phyloP scores from a whole-genome alignment of 2,888 invertebrate genomes.

The Papilio gigon region DNA sequence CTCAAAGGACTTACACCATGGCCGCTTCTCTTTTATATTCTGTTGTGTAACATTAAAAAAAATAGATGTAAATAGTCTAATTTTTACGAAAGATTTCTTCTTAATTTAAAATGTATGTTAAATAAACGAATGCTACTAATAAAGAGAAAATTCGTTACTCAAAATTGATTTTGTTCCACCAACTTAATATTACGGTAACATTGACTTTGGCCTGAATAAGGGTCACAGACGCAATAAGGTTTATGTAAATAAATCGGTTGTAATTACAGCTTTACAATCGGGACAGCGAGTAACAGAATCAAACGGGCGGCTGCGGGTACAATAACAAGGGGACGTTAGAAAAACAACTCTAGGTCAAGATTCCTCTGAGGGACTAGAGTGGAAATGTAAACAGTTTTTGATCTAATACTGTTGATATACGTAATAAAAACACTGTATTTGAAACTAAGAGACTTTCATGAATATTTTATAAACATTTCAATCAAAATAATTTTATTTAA shows the following conservation, averaged over 20 bases:
- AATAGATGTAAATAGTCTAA: background rate
- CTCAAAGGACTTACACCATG: slow-evolving; percentile 69
- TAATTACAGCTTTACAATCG: slow-evolving; percentile 61
- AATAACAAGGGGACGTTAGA: slow-evolving; percentile 64
- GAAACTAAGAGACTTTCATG: background rate
- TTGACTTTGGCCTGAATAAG: slow-evolving; percentile 42
- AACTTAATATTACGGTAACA: background rate
- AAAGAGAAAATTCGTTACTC: background rate
- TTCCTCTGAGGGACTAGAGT: slow-evolving; percentile 31
- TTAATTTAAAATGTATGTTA: background rate
- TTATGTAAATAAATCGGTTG: slow-evolving; percentile 56
- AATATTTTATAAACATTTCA: too few species aligned
- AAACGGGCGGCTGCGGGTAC: slow-evolving; percentile 52
- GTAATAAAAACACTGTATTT: slow-evolving; percentile 4
- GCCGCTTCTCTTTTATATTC: slow-evolving; percentile 49
- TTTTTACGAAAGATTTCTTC: background rate
- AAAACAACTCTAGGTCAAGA: slow-evolving; percentile 54
- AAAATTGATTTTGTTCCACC: background rate
- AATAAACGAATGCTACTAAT: background rate
- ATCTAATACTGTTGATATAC: slow-evolving; percentile 16
- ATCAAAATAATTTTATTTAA: too few species aligned
- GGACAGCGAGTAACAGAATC: slow-evolving; percentile 62
- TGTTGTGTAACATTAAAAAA: background rate
- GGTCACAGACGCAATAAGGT: slow-evolving; percentile 26
- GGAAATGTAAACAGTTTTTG: slow-evolving; percentile 25